Percentiles rank a stretch among this genome's conserved stretches.
phyloP scores from a whole-genome alignment of 2,888 invertebrate species.

The Drosophila buzzatii region DNA sequence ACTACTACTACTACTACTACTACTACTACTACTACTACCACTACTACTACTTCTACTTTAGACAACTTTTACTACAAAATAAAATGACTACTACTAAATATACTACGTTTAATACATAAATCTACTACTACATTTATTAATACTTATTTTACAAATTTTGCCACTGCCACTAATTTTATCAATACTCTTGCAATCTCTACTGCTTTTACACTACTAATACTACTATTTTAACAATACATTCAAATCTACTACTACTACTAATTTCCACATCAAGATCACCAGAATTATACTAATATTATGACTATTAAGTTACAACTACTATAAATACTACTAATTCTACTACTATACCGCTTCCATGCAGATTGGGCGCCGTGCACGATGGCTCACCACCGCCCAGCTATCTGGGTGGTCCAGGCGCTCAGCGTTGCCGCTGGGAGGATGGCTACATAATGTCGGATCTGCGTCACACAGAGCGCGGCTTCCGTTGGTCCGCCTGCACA shows the following conservation, averaged over 20 bases:
- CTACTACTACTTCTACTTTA: background rate
- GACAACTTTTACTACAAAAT: background rate
- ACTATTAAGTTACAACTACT: background rate
- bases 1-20: background rate
- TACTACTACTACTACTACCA: background rate
- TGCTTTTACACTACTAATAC: too few relatives aligned
- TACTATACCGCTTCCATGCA: constrained; percentile 81
- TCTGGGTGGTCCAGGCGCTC: constrained; percentile 96
- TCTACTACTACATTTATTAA: background rate
- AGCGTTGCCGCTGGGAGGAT: constrained; percentile 97
- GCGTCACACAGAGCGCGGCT: constrained; percentile 96
- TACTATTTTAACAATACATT: too few relatives aligned
- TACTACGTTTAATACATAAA: background rate
- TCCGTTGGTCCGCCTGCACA: constrained; percentile 97
- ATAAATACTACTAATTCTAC: background rate
- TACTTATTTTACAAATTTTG: too few relatives aligned
- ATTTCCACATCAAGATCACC: background rate
- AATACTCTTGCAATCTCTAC: too few relatives aligned
- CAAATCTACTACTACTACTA: background rate
- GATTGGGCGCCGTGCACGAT: constrained; percentile 97
- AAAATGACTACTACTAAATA: background rate
- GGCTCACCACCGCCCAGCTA: constrained; percentile 97
- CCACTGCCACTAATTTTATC: too few relatives aligned
- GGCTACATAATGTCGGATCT: constrained; percentile 98
- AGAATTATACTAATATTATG: background rate